Percentiles rank a stretch among this genome's conserved stretches.
Conservation (phyloP, 2,113 vertebrate genomes). For the Megaleporinus macrocephalus region DNA sequence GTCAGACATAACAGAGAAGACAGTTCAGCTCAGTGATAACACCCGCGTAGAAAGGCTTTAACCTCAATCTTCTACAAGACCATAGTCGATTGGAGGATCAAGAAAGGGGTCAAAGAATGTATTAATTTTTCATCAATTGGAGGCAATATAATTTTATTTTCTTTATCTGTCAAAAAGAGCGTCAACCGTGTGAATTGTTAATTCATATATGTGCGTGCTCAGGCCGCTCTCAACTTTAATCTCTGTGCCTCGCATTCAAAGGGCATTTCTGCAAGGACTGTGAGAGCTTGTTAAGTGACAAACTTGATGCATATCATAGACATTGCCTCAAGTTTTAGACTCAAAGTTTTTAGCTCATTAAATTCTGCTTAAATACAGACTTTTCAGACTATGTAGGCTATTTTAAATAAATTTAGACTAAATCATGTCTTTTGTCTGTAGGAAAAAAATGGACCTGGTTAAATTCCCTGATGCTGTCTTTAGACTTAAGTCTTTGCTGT, state of each 20-base stretch:
- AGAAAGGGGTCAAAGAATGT: conserved; percentile 21
- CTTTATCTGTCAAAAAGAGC: not conserved
- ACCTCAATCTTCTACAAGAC: conserved; percentile 44
- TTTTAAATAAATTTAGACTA: conserved; percentile 57
- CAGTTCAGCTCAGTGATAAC: conserved; percentile 21
- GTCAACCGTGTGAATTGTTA: conserved; percentile 1
- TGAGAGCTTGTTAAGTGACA: not conserved
- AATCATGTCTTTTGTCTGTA: conserved; percentile 52
- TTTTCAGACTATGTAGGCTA: not conserved
- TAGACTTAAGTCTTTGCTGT: conserved; percentile 55
- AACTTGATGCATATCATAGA: not conserved
- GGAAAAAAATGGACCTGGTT: conserved; percentile 21
- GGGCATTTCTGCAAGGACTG: too few species aligned
- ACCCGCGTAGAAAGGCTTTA: conserved; percentile 18
- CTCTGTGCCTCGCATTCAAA: too few species aligned
- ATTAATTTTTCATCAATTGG: conserved; percentile 23
- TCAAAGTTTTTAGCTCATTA: not conserved
- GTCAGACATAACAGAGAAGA: conserved; percentile 27
- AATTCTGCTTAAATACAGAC: not conserved
- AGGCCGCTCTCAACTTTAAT: not conserved
- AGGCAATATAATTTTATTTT: too few species aligned
- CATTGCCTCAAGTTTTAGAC: not conserved
- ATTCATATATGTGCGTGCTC: not conserved
- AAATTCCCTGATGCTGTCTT: conserved; percentile 54
- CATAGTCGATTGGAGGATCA: conserved; percentile 5